Base-by-base conservation (phyloP, 2,888 invertebrate species). In the Tolmerus cingulatus region DNA sequence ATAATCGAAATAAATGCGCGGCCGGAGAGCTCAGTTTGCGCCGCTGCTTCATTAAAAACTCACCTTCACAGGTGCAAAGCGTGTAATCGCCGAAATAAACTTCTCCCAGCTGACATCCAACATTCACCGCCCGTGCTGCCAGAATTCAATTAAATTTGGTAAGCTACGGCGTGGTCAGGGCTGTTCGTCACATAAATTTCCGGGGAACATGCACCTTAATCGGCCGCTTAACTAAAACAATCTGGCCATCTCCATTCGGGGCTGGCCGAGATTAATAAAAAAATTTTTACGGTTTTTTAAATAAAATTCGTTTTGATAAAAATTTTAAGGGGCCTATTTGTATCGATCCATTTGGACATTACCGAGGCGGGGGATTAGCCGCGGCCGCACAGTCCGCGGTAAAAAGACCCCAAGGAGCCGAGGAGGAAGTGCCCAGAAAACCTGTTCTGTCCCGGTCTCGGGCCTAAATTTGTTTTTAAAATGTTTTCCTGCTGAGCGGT, bases 401-500 rank as follows among this genome's bases (percentile, higher is more conserved):
- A 74, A 74, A 74, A 46, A 30, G 55, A 76, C 76, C 76, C 76
- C 76, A 66, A 43, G 51, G 46, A 76, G 76, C 30, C 19, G 76
- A 76, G 76, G 46, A 76, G 86, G 86, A 55, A 76, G 51, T 37
- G 51, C 51, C 19, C 55, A 5, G 34, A 27, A 37, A 86, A 86
- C 86, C 78, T 37, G 86, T 86, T 86, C 86, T 55, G n/a, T 1
- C 23, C 23, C 66, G 12, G 23, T 85, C 30, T 40, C 30, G 46
- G 55, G 57, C 23, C 78, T 86, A 88, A 88, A 88, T 87, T 88
- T 88, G 87, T 88, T 88, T 88, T 88, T 87, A 87, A 88, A 88
- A 87, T 88, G 79, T 87, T 82, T 87, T 88, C 88, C 87, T 87
- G 88, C 88, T 88, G 88, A 87, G 88, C 87, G 81, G 82, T 87